phyloP scores from a whole-genome alignment of 2,888 invertebrate species.

The Spilarctia lutea region DNA sequence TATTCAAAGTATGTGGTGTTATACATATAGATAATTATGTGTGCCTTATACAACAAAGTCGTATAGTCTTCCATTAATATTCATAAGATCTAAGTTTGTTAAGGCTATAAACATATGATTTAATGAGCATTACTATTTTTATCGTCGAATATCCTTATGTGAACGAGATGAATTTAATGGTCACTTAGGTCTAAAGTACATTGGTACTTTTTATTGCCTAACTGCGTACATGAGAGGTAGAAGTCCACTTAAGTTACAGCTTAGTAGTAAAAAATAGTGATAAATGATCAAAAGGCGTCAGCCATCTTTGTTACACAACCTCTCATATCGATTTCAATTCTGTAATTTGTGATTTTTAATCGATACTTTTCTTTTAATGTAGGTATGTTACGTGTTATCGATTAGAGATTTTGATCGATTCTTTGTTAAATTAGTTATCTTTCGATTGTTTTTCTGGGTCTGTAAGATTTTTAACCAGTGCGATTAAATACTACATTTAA shows the following conservation, averaged over 20 bases:
- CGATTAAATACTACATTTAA: not conserved
- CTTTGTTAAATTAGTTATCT: not conserved
- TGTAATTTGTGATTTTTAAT: not conserved
- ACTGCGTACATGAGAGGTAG: not conserved
- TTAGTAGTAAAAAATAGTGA: not conserved
- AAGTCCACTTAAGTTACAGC: not conserved
- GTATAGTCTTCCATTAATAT: slow-evolving; percentile 77
- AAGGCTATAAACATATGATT: slow-evolving; percentile 34
- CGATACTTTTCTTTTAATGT: too few relatives aligned
- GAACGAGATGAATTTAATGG: slow-evolving; percentile 48
- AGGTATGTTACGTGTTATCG: too few relatives aligned
- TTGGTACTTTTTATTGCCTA: slow-evolving; percentile 10
- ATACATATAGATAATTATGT: slow-evolving; percentile 56
- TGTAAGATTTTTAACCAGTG: not conserved
- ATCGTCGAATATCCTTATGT: slow-evolving; percentile 22
- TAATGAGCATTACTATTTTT: slow-evolving; percentile 37
- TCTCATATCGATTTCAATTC: not conserved
- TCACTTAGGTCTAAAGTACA: not conserved
- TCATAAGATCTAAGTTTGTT: slow-evolving; percentile 27
- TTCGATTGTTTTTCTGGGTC: not conserved
- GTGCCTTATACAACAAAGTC: slow-evolving; percentile 86
- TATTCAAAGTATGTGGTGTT: slow-evolving; percentile 36
- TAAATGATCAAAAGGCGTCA: not conserved
- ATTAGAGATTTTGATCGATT: too few relatives aligned
- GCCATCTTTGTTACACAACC: not conserved